A percentile compares a stretch with the other conserved stretches of the same genome.
These are phyloP conservation scores for Seriola dumerili DNA, from an alignment of 2,113 vertebrate species.

Conservation along the genomic window DNA sequence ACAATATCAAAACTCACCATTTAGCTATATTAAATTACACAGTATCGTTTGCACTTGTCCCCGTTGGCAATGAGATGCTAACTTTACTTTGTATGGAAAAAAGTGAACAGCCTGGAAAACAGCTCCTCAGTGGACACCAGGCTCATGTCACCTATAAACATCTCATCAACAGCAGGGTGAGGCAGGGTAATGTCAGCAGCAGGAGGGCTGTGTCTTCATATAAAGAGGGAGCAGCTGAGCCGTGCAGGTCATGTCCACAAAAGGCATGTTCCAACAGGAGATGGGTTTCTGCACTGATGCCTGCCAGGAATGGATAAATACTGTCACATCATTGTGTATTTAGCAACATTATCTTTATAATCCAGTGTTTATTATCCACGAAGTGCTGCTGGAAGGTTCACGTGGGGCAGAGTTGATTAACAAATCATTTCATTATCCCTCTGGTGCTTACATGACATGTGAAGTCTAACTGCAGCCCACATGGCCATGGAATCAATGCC, in stretches of 20 bases:
- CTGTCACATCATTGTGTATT: neutral
- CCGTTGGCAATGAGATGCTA: neutral
- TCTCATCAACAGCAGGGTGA: constrained; percentile 55
- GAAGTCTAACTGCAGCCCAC: constrained; percentile 1
- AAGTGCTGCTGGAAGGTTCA: neutral
- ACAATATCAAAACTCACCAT: neutral
- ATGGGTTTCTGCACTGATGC: constrained; percentile 80
- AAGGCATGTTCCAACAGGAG: constrained; percentile 80
- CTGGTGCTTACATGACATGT: constrained; percentile 17
- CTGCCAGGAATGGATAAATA: constrained; percentile 58
- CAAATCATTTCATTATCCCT: constrained; percentile 22
- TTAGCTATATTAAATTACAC: neutral
- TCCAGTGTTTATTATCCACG: neutral
- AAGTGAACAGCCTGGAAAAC: no score
- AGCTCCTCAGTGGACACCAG: neutral
- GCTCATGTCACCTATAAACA: constrained; percentile 42
- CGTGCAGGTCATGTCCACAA: constrained; percentile 76
- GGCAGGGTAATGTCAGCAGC: constrained; percentile 33
- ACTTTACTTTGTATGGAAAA: no score
- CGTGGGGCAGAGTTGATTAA: neutral
- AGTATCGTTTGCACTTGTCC: neutral
- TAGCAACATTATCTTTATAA: neutral
- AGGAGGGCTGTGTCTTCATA: constrained; percentile 11
- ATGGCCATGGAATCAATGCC: constrained; percentile 34
- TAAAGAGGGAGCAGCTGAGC: constrained; percentile 55